Evolutionary conservation across 2,888 invertebrate species (phyloP).

Genomic region (Tanytarsus gracilentus): DNA sequence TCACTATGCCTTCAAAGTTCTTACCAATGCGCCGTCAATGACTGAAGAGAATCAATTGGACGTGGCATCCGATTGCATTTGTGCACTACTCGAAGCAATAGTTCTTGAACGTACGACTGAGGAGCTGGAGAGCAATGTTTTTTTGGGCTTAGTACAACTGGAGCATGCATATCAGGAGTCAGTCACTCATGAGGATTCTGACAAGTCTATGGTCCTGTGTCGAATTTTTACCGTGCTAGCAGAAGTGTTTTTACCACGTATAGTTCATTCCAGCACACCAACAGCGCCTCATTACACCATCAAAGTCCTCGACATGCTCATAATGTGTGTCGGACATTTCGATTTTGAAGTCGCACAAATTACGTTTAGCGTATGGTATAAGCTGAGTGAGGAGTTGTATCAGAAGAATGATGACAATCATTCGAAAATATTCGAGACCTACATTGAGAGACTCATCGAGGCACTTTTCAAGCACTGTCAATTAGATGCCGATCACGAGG

Average conservation of each 20-base stretch:
- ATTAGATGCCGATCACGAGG: slow-evolving; percentile 90
- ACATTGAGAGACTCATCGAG: slow-evolving; percentile 81
- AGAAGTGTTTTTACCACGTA: slow-evolving; percentile 80
- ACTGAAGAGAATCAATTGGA: slow-evolving; percentile 62
- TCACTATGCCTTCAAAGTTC: slow-evolving; percentile 60
- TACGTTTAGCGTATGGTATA: slow-evolving; percentile 95
- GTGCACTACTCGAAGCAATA: slow-evolving; percentile 69
- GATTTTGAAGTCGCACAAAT: slow-evolving; percentile 92
- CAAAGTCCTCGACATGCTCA: slow-evolving; percentile 76
- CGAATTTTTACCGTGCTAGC: slow-evolving; percentile 90
- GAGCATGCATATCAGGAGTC: slow-evolving; percentile 83
- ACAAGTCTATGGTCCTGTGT: slow-evolving; percentile 89
- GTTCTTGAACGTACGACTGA: slow-evolving; percentile 61
- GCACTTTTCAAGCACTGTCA: slow-evolving; percentile 89
- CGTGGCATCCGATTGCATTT: slow-evolving; percentile 83
- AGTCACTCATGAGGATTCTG: slow-evolving; percentile 87
- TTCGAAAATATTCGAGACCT: slow-evolving; percentile 78
- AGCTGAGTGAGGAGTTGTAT: slow-evolving; percentile 88
- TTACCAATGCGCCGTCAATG: slow-evolving; percentile 50
- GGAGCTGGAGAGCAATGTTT: slow-evolving; percentile 67
- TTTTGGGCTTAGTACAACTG: slow-evolving; percentile 68
- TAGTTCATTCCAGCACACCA: slow-evolving; percentile 55
- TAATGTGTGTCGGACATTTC: slow-evolving; percentile 91
- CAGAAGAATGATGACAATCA: slow-evolving; percentile 71
- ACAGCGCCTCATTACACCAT: slow-evolving; percentile 64